A percentile compares a stretch with the other conserved stretches of the same genome.
These are phyloP conservation scores for Scalopus aquaticus DNA, from an alignment of 2,113 vertebrate species.

Conservation along the genomic window DNA sequence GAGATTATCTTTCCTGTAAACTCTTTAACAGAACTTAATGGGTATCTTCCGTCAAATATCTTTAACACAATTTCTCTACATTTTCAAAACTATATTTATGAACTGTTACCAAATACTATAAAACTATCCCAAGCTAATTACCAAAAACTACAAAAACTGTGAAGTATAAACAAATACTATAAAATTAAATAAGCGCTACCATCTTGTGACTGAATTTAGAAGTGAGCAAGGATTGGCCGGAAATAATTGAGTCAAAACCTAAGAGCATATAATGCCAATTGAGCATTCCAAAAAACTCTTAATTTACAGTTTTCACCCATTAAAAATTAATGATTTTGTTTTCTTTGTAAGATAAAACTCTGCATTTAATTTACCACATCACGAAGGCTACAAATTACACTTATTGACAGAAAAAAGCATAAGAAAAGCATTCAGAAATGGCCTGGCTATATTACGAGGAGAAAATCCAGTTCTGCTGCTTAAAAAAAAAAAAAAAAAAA, in stretches of 20 bases:
- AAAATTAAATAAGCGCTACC: slow-evolving; percentile 8
- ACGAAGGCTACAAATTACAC: not conserved
- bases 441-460: not conserved
- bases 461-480: not conserved
- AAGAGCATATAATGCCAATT: not conserved
- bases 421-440: slow-evolving; percentile 25
- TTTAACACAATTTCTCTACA: not conserved
- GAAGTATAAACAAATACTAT: not conserved
- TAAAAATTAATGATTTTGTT: not conserved
- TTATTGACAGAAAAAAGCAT: not conserved
- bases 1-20: not conserved
- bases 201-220: not conserved
- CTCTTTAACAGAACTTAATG: not conserved
- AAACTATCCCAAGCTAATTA: not conserved
- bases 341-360: not conserved
- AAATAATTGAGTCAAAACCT: not conserved
- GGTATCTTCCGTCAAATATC: not conserved
- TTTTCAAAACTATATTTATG: not conserved
- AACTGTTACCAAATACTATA: not conserved
- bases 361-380: not conserved
- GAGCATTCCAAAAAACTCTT: not conserved
- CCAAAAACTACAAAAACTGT: not conserved
- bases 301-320: not conserved
- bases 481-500: not conserved
- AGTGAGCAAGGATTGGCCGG: not conserved